A percentile compares a stretch with the other conserved stretches of the same genome.
Evolutionary conservation across 2,888 invertebrate genomes (phyloP).

Genomic region (Noctua pronuba): DNA sequence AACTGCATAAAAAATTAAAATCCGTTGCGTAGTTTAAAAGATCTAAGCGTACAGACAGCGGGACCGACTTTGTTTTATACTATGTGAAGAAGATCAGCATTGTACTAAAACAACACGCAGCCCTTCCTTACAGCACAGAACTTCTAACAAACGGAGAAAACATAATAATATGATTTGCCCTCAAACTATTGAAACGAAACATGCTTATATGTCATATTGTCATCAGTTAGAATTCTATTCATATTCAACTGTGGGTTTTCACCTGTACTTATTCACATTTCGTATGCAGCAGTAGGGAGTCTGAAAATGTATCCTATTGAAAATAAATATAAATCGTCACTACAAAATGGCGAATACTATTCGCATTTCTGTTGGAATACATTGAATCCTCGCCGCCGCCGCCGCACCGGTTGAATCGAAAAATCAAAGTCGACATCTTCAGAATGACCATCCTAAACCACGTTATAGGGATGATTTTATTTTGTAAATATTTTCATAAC

Average conservation of each 20-base stretch:
- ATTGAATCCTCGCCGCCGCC: slow-evolving; percentile 13
- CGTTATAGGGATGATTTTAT: slow-evolving; percentile 1
- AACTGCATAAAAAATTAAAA: no score
- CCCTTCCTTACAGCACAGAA: not conserved
- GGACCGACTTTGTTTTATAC: no score
- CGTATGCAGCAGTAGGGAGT: not conserved
- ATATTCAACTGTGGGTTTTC: not conserved
- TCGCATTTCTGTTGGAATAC: slow-evolving; percentile 11
- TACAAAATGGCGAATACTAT: slow-evolving; percentile 10
- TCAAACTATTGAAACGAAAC: not conserved
- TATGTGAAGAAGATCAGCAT: no score
- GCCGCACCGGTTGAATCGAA: slow-evolving; percentile 1
- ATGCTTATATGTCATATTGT: not conserved
- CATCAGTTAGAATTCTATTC: not conserved
- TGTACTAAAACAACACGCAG: not conserved
- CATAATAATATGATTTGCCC: not conserved
- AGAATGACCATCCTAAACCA: not conserved
- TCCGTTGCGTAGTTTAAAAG: no score
- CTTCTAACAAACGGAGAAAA: not conserved
- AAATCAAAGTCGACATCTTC: slow-evolving; percentile 22
- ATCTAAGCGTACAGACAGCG: no score
- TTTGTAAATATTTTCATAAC: not conserved
- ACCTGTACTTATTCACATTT: not conserved
- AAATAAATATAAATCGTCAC: slow-evolving; percentile 13
- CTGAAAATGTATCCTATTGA: slow-evolving; percentile 6